A percentile compares a stretch with the other conserved stretches of the same genome.
These are phyloP conservation scores for Kryptolebias ocellatus DNA, from an alignment of 2,797 vertebrate genomes.

Conservation along the genomic window DNA sequence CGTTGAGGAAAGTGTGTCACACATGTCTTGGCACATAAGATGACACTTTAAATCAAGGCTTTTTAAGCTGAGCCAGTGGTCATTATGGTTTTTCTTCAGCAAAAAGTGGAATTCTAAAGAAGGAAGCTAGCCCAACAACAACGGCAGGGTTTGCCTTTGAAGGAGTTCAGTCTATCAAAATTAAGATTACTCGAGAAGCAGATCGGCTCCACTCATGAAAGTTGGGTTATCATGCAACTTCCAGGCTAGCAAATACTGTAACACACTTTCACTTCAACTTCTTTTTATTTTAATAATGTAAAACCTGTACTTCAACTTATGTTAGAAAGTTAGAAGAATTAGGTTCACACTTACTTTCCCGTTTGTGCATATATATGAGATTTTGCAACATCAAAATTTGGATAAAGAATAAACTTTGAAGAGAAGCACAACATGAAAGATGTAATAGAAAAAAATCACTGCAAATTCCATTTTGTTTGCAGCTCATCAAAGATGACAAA, in stretches of 20 bases:
- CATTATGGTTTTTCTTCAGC: conserved; percentile 31
- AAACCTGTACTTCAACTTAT: not conserved
- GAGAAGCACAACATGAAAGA: no score
- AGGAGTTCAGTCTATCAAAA: conserved; percentile 30
- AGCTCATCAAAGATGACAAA: no score
- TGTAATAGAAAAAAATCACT: no score
- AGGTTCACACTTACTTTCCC: no score
- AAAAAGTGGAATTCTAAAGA: conserved; percentile 28
- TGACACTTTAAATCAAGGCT: conserved; percentile 55
- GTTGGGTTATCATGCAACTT: not conserved
- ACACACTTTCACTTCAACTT: conserved; percentile 1
- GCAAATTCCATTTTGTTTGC: no score
- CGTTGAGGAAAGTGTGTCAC: conserved; percentile 48
- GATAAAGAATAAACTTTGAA: no score
- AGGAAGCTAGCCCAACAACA: conserved; percentile 26
- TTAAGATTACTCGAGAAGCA: not conserved
- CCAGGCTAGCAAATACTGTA: not conserved
- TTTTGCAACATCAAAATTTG: no score
- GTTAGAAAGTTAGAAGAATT: not conserved
- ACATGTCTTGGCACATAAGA: conserved; percentile 47
- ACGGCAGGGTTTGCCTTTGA: conserved; percentile 35
- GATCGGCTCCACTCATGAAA: no score
- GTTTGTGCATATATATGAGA: no score
- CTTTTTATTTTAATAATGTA: conserved; percentile 6
- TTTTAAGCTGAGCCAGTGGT: conserved; percentile 58